phyloP scores from a whole-genome alignment of 2,113 vertebrate species.

The Dendropsophus ebraccatus region DNA sequence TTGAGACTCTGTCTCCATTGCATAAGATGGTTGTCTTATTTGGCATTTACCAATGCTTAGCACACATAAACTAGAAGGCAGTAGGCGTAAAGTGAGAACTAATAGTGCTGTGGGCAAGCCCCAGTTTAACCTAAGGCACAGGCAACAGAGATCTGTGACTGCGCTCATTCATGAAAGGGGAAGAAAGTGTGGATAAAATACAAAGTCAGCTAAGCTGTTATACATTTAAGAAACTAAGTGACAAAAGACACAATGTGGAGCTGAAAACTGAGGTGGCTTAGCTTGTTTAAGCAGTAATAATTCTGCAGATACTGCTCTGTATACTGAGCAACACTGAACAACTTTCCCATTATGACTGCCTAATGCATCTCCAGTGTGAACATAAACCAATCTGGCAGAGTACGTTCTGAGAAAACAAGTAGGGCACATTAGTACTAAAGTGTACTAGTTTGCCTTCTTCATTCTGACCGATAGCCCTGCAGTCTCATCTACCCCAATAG shows the following conservation, averaged over 20 bases:
- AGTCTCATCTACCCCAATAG: too few species aligned
- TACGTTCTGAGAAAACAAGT: too few species aligned
- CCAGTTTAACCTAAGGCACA: conserved; percentile 31
- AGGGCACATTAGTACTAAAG: too few species aligned
- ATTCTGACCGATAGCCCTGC: too few species aligned
- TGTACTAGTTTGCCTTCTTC: too few species aligned
- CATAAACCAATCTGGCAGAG: too few species aligned
- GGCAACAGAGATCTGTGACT: conserved; percentile 9
- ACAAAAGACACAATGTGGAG: not conserved
- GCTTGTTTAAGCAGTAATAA: not conserved
- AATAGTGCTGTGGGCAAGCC: conserved; percentile 45
- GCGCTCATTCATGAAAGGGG: not conserved
- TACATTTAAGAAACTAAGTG: not conserved
- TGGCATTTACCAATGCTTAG: not conserved
- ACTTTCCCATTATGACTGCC: too few species aligned
- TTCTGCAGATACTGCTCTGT: not conserved
- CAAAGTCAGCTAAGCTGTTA: not conserved
- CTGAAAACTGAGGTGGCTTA: not conserved
- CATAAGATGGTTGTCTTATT: not conserved
- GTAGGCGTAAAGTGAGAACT: not conserved
- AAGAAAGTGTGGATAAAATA: conserved; percentile 1
- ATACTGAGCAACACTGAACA: not conserved
- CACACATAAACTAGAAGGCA: not conserved
- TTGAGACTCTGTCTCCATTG: not conserved
- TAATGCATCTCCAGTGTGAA: too few species aligned